Evolutionary conservation across 1,140 invertebrate genomes (phyloP).

Genomic region (Drosophila fuyamai): DNA sequence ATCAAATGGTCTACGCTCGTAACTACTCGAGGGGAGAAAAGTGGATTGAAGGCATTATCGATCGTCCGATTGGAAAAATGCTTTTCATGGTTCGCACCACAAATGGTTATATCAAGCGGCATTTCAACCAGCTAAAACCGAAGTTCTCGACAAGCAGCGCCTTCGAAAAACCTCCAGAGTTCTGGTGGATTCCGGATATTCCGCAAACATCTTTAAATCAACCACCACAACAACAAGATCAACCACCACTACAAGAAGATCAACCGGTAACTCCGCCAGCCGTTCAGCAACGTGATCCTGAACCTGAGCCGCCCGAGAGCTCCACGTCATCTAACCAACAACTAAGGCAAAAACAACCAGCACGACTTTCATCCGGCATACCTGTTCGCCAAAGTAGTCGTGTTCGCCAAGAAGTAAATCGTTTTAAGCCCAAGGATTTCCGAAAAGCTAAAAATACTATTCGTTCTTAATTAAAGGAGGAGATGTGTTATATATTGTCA

Average conservation of each 20-base stretch:
- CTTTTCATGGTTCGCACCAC: no score
- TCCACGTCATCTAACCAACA: background rate
- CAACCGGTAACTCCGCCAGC: background rate
- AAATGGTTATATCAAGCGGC: no score
- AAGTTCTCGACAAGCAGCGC: background rate
- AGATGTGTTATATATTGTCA: background rate
- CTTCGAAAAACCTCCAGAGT: background rate
- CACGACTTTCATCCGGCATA: background rate
- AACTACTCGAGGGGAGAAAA: background rate
- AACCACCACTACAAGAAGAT: background rate
- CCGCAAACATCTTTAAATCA: background rate
- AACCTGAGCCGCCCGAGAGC: background rate
- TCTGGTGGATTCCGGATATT: background rate
- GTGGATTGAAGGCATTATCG: background rate
- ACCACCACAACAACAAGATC: background rate
- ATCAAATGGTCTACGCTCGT: constrained; percentile 1
- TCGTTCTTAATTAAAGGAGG: background rate
- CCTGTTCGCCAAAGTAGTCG: background rate
- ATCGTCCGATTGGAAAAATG: background rate
- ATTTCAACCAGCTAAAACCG: constrained; percentile 2
- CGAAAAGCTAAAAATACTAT: background rate
- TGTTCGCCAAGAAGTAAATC: background rate
- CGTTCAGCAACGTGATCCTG: background rate
- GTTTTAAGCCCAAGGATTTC: background rate
- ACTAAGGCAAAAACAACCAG: background rate